These are phyloP conservation scores for Drosophila koepferae DNA, from an alignment of 2,888 invertebrate genomes.

Conservation along the genomic window DNA sequence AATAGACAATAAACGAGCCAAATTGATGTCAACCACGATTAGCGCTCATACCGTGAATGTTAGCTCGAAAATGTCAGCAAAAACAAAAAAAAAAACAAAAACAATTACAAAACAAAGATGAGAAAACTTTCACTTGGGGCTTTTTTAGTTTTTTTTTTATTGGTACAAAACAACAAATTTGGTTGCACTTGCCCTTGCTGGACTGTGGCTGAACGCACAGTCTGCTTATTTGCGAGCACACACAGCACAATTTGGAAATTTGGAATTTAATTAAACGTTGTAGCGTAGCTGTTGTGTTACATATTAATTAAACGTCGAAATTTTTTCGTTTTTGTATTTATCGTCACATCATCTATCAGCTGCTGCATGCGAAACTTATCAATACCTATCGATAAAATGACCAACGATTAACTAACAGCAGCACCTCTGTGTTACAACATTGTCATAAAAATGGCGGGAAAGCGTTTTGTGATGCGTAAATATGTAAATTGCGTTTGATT, in stretches of 20 bases:
- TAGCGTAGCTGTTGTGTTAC: constrained; percentile 60
- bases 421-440: constrained; percentile 24
- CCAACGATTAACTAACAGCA: constrained; percentile 15
- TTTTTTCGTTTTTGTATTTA: constrained; percentile 64
- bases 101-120: constrained; percentile 77
- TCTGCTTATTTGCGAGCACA: constrained; percentile 46
- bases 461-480: not conserved
- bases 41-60: constrained; percentile 45
- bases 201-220: constrained; percentile 49
- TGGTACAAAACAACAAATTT: constrained; percentile 36
- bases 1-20: constrained; percentile 54
- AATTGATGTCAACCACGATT: constrained; percentile 53
- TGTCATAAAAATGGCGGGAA: constrained; percentile 47
- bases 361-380: constrained; percentile 47
- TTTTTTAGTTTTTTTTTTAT: constrained; percentile 34
- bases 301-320: constrained; percentile 63
- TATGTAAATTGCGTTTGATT: constrained; percentile 1
- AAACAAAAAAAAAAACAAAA: constrained; percentile 49
- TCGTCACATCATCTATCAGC: constrained; percentile 73
- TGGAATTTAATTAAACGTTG: constrained; percentile 65
- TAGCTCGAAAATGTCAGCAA: constrained; percentile 54
- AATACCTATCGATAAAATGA: constrained; percentile 45
- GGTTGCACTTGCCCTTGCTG: constrained; percentile 53
- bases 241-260: constrained; percentile 61
- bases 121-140: constrained; percentile 72